Conservation (phyloP, 2,797 vertebrate species). For the Rachycentron canadum region DNA sequence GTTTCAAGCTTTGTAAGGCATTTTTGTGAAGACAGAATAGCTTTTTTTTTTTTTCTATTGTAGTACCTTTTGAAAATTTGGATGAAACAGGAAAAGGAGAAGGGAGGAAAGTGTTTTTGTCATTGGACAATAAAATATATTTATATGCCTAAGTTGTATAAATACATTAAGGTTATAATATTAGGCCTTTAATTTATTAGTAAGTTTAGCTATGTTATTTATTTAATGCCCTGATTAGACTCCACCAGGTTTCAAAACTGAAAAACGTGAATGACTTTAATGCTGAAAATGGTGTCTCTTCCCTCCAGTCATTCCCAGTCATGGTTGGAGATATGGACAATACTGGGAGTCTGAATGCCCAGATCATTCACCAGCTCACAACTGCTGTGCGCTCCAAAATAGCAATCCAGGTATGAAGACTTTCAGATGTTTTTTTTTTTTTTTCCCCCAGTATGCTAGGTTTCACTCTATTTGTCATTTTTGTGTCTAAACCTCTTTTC, state of each 20-base stretch:
- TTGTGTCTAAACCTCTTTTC: neutral
- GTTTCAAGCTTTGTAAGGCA: neutral
- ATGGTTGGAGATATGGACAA: conserved; percentile 95
- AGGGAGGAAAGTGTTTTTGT: neutral
- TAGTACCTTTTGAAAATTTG: neutral
- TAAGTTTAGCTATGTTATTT: neutral
- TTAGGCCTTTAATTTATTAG: neutral
- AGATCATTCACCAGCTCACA: conserved; percentile 92
- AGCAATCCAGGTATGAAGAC: conserved; percentile 87
- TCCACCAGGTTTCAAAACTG: neutral
- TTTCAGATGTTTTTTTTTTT: neutral
- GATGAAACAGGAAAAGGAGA: neutral
- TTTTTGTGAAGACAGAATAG: neutral
- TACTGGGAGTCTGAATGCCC: conserved; percentile 92
- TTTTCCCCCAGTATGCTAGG: neutral
- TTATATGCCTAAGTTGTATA: neutral
- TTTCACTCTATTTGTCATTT: neutral
- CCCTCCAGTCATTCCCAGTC: conserved; percentile 90
- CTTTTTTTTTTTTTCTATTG: neutral
- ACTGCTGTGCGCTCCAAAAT: conserved; percentile 90
- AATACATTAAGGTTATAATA: neutral
- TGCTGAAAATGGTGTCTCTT: conserved; percentile 20
- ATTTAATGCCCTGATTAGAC: neutral
- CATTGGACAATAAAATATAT: neutral
- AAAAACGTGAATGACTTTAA: conserved; percentile 6